phyloP scores from a whole-genome alignment of 2,113 vertebrate species.

The Xenopus laevis region DNA sequence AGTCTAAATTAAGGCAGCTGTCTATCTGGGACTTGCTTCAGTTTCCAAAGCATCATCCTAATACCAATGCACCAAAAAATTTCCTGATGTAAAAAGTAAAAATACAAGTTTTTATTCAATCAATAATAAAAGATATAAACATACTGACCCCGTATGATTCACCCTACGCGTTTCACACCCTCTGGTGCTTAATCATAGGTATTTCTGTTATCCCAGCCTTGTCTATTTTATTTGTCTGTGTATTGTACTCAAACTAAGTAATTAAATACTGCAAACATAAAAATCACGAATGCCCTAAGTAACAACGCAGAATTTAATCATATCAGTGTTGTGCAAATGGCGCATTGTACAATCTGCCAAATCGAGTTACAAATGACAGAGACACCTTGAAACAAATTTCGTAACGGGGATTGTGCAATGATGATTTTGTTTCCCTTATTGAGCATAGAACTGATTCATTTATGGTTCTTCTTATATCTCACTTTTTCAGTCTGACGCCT shows the following conservation, averaged over 20 bases:
- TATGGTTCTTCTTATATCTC: not conserved
- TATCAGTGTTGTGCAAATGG: not conserved
- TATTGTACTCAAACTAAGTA: not conserved
- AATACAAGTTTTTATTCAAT: too few relatives aligned
- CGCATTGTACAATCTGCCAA: not conserved
- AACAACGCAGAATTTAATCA: not conserved
- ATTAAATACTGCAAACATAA: conserved; percentile 1
- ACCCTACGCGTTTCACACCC: too few relatives aligned
- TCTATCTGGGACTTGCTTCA: too few relatives aligned
- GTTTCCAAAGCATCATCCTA: too few relatives aligned
- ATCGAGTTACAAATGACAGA: conserved; percentile 4
- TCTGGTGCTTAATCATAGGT: too few relatives aligned
- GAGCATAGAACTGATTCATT: conserved; percentile 2
- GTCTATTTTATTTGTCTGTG: conserved; percentile 4
- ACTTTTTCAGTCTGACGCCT: not conserved
- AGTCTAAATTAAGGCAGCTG: too few relatives aligned
- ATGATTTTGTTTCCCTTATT: conserved; percentile 15
- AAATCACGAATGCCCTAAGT: not conserved
- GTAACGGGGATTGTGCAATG: conserved; percentile 9
- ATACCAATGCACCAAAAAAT: too few relatives aligned
- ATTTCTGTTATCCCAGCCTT: conserved; percentile 5
- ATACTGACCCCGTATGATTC: too few relatives aligned
- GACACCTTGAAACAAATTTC: conserved; percentile 11
- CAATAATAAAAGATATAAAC: too few relatives aligned
- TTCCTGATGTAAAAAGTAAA: too few relatives aligned